Conservation (phyloP, 2,888 invertebrate genomes). For the Eristalinus aeneus region DNA sequence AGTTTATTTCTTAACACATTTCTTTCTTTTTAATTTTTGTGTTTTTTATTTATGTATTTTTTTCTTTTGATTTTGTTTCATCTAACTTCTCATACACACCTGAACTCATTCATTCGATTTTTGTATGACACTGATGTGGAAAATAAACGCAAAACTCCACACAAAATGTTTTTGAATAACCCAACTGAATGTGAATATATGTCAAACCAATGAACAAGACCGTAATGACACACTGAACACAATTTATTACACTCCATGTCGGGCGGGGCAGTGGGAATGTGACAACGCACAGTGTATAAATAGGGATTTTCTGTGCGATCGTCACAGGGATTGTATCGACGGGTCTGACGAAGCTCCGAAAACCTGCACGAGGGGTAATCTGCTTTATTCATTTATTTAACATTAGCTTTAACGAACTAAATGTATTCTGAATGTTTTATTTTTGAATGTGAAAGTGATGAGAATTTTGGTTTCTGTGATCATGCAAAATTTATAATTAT, state of each 20-base stretch:
- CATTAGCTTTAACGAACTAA: neutral
- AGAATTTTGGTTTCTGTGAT: slow-evolving; percentile 49
- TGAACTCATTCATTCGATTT: slow-evolving; percentile 49
- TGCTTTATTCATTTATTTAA: slow-evolving; percentile 38
- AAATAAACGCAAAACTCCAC: slow-evolving; percentile 23
- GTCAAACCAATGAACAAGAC: slow-evolving; percentile 38
- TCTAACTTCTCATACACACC: slow-evolving; percentile 47
- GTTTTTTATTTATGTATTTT: slow-evolving; percentile 30
- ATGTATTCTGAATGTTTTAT: neutral
- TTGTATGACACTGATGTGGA: slow-evolving; percentile 56
- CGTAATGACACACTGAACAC: slow-evolving; percentile 58
- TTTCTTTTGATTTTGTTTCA: slow-evolving; percentile 53
- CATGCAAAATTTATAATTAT: slow-evolving; percentile 39
- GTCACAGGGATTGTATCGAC: slow-evolving; percentile 83
- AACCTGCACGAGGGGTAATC: slow-evolving; percentile 77
- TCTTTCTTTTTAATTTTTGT: neutral
- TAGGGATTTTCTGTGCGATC: slow-evolving; percentile 83
- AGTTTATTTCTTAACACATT: neutral
- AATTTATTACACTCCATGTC: slow-evolving; percentile 71
- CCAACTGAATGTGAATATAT: slow-evolving; percentile 58
- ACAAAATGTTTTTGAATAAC: slow-evolving; percentile 42
- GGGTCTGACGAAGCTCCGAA: slow-evolving; percentile 82
- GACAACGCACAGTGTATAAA: slow-evolving; percentile 85
- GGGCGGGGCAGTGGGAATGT: slow-evolving; percentile 83
- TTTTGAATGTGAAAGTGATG: neutral